phyloP scores from a whole-genome alignment of 2,888 invertebrate genomes.

The Amitus sp. region DNA sequence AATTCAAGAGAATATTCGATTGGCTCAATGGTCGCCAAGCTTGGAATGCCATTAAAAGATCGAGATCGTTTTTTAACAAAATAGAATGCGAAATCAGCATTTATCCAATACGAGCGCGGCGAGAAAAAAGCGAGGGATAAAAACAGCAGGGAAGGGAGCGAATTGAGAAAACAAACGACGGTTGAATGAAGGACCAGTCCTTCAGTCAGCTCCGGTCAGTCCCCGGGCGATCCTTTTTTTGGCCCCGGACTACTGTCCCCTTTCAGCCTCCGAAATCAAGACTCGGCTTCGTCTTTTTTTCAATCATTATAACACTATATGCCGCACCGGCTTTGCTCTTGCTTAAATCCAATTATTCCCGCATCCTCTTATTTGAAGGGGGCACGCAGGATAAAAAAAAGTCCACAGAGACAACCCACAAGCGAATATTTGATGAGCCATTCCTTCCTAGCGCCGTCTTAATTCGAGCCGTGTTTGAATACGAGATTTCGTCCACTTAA shows the following conservation, averaged over 20 bases:
- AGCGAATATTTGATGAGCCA: conserved; percentile 13
- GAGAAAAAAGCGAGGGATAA: background rate
- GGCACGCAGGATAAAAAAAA: conserved; percentile 13
- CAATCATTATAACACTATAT: conserved; percentile 49
- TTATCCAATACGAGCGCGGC: conserved; percentile 24
- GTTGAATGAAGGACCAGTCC: conserved; percentile 44
- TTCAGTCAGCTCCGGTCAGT: no score
- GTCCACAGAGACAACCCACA: conserved; percentile 7
- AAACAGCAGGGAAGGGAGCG: conserved; percentile 9
- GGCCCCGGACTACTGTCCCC: conserved; percentile 31
- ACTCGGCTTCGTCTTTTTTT: conserved; percentile 36
- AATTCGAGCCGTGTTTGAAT: background rate
- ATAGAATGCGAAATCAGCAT: conserved; percentile 30
- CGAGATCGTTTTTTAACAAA: conserved; percentile 27
- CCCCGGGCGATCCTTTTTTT: conserved; percentile 33
- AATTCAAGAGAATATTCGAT: background rate
- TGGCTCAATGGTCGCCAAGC: background rate
- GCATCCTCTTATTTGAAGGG: conserved; percentile 34
- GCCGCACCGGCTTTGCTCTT: conserved; percentile 39
- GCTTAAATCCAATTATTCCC: conserved; percentile 50
- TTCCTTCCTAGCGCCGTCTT: background rate
- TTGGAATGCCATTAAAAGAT: conserved; percentile 9
- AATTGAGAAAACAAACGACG: conserved; percentile 43
- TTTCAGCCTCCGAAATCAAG: conserved; percentile 44
- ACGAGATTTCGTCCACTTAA: background rate